phyloP scores from a whole-genome alignment of 2,113 vertebrate species.

The Halcyon malimbica region DNA sequence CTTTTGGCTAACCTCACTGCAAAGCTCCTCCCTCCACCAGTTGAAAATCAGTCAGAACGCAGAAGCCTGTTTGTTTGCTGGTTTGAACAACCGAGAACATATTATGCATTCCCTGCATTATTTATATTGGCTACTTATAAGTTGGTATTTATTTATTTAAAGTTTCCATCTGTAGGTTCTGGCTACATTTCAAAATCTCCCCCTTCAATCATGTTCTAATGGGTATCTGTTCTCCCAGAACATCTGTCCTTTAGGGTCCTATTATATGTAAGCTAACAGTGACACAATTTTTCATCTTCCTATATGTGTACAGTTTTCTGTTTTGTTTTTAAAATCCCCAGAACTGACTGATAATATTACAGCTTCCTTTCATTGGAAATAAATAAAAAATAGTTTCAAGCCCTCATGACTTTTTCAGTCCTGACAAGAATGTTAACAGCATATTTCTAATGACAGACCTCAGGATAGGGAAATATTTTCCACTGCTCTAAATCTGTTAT shows the following conservation, averaged over 20 bases:
- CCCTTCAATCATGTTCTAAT: neutral
- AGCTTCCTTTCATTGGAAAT: neutral
- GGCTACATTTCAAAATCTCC: neutral
- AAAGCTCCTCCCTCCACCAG: neutral
- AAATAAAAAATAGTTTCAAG: neutral
- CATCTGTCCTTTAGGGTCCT: neutral
- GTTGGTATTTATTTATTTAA: neutral
- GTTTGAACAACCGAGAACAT: neutral
- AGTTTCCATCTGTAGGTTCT: conserved; percentile 23
- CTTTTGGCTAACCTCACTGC: neutral
- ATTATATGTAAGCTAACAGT: neutral
- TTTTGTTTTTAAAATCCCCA: neutral
- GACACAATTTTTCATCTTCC: neutral
- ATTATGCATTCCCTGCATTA: neutral
- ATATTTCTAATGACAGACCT: neutral
- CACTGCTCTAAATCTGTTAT: neutral
- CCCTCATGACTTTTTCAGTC: neutral
- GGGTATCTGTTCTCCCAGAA: neutral
- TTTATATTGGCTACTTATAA: neutral
- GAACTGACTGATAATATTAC: neutral
- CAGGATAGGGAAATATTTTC: neutral
- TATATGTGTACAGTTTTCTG: neutral
- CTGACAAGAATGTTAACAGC: neutral
- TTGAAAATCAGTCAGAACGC: neutral
- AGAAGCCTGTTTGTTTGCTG: neutral